Conservation (phyloP, 2,888 invertebrate genomes). For the Lumbricus terrestris region DNA sequence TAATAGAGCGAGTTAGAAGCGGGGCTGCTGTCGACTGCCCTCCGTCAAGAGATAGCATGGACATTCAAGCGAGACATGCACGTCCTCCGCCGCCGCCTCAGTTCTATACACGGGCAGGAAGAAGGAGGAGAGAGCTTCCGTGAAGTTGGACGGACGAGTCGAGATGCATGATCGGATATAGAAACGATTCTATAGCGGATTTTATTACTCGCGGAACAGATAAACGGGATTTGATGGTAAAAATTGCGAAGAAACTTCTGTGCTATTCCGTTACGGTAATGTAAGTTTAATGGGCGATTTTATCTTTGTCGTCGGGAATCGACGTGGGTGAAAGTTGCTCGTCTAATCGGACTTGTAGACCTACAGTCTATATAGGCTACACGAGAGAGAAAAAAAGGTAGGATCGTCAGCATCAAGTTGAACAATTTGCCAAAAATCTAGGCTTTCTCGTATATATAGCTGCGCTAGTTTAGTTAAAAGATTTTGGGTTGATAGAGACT, state of each 20-base stretch:
- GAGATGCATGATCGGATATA: too few relatives aligned
- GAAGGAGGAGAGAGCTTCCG: neutral
- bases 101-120: too few relatives aligned
- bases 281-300: too few relatives aligned
- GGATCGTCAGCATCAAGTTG: neutral
- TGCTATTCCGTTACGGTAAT: neutral
- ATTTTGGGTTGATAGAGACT: neutral
- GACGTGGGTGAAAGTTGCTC: neutral
- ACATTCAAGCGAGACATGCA: too few relatives aligned
- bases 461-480: too few relatives aligned
- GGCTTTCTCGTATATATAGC: too few relatives aligned
- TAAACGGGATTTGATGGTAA: too few relatives aligned
- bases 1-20: neutral
- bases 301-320: neutral
- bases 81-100: too few relatives aligned
- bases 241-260: neutral
- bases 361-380: too few relatives aligned
- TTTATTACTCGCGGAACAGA: neutral
- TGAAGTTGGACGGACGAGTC: neutral
- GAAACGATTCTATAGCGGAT: neutral
- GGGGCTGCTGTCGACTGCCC: neutral
- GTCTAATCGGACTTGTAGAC: too few relatives aligned
- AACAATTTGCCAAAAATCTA: too few relatives aligned
- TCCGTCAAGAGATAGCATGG: slow-evolving; percentile 3
- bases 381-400: neutral